Conservation (phyloP, 2,888 invertebrate species). For the Margaritifera margaritifera region DNA sequence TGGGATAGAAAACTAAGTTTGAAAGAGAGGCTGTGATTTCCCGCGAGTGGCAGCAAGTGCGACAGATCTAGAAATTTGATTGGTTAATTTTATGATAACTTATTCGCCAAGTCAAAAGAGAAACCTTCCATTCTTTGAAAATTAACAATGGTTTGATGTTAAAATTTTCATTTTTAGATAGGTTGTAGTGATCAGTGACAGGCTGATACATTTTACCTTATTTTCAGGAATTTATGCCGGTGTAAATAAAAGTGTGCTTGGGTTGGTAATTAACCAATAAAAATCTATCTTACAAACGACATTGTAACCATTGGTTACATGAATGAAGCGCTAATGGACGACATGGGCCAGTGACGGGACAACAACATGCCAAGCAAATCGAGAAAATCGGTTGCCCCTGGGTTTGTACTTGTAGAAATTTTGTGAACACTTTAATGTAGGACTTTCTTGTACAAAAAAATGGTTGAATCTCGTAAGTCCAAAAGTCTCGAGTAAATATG, state of each 20-base stretch:
- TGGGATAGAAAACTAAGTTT: conserved; percentile 53
- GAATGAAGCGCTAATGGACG: conserved; percentile 30
- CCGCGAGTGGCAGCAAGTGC: conserved; percentile 21
- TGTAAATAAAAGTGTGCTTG: no score
- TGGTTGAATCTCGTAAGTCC: no score
- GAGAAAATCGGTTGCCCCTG: conserved; percentile 47
- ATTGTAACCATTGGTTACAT: conserved; percentile 44
- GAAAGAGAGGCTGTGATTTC: conserved; percentile 62
- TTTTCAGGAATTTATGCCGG: no score
- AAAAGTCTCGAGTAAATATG: no score
- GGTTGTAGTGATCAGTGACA: no score
- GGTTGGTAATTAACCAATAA: conserved; percentile 41
- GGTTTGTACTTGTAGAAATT: conserved; percentile 37
- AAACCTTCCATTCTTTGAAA: background rate
- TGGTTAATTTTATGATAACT: conserved; percentile 29
- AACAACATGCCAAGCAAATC: conserved; percentile 52
- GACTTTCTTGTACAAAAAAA: background rate
- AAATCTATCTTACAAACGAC: conserved; percentile 9
- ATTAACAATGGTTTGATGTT: no score
- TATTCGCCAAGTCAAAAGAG: background rate
- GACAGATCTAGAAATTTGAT: conserved; percentile 28
- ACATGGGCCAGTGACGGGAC: conserved; percentile 19
- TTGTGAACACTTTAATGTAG: no score
- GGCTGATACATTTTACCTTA: no score
- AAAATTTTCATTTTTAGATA: no score